These are phyloP conservation scores for Macrostomum lignano DNA, from an alignment of 1,140 invertebrate genomes.

Conservation along the genomic window DNA sequence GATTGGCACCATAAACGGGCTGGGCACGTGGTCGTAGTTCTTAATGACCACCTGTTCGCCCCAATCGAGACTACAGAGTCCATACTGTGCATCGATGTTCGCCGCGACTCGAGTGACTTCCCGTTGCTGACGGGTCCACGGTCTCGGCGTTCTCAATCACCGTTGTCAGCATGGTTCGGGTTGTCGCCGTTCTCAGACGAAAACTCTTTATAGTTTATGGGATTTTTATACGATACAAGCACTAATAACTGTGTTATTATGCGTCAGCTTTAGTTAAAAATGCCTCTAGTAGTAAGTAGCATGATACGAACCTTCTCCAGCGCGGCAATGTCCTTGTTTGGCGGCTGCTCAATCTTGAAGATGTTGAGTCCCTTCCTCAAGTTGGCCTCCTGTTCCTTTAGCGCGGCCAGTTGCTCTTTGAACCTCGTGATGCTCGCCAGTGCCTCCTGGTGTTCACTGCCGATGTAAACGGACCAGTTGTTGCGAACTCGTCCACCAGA, in stretches of 20 bases:
- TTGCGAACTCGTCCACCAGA: slow-evolving; percentile 36
- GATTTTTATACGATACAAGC: neutral
- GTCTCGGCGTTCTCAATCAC: no score
- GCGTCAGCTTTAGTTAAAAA: neutral
- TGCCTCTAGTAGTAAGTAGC: neutral
- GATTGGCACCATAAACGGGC: no score
- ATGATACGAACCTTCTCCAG: slow-evolving; percentile 34
- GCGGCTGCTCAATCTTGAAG: slow-evolving; percentile 42
- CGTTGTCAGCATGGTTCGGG: no score
- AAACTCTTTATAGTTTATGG: neutral
- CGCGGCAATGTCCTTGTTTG: slow-evolving; percentile 37
- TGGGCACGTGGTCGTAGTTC: no score
- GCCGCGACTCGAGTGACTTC: no score
- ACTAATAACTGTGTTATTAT: neutral
- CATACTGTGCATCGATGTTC: no score
- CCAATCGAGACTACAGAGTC: no score
- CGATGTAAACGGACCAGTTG: slow-evolving; percentile 28
- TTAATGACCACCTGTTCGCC: no score
- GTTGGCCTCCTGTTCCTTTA: slow-evolving; percentile 36
- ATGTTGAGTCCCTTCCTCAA: slow-evolving; percentile 39
- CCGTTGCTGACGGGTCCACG: no score
- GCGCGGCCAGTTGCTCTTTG: slow-evolving; percentile 32
- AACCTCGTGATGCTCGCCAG: slow-evolving; percentile 35
- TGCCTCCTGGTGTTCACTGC: slow-evolving; percentile 31
- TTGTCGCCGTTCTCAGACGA: no score